phyloP scores from a whole-genome alignment of 1,140 invertebrate genomes.

The Sinella curviseta region DNA sequence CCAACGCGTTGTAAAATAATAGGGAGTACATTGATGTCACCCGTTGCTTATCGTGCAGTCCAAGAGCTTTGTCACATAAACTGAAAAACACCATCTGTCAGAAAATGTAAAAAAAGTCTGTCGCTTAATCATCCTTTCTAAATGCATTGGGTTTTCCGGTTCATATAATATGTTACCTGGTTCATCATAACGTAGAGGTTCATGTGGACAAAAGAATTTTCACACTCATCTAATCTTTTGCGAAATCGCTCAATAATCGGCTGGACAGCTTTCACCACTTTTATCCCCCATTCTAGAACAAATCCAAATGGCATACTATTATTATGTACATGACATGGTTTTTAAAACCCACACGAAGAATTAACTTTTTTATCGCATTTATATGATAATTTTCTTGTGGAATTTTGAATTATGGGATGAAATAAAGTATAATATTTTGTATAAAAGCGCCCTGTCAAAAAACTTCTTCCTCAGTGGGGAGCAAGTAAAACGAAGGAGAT shows the following conservation, averaged over 20 bases:
- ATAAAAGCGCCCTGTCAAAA: neutral
- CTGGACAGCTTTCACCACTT: neutral
- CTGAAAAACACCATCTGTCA: constrained; percentile 71
- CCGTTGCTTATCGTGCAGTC: constrained; percentile 59
- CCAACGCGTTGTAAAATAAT: constrained; percentile 78
- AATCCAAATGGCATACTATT: neutral
- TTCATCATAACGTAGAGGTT: constrained; percentile 39
- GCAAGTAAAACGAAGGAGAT: neutral
- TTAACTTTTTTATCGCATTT: neutral
- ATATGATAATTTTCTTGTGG: neutral
- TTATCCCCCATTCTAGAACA: constrained; percentile 16
- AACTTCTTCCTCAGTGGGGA: neutral
- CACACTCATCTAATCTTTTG: constrained; percentile 37
- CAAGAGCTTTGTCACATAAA: constrained; percentile 66
- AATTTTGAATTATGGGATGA: neutral
- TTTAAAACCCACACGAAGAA: neutral
- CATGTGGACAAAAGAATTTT: constrained; percentile 38
- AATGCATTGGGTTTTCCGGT: neutral
- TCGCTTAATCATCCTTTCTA: neutral
- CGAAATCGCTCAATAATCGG: constrained; percentile 17
- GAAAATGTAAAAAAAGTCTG: constrained; percentile 43
- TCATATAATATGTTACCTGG: constrained; percentile 19
- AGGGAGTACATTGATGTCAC: constrained; percentile 72
- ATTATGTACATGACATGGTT: neutral
- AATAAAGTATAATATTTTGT: neutral